Percentiles rank a stretch among this genome's conserved stretches.
Evolutionary conservation across 2,797 vertebrate genomes (phyloP).

Genomic region (Monodelphis domestica): DNA sequence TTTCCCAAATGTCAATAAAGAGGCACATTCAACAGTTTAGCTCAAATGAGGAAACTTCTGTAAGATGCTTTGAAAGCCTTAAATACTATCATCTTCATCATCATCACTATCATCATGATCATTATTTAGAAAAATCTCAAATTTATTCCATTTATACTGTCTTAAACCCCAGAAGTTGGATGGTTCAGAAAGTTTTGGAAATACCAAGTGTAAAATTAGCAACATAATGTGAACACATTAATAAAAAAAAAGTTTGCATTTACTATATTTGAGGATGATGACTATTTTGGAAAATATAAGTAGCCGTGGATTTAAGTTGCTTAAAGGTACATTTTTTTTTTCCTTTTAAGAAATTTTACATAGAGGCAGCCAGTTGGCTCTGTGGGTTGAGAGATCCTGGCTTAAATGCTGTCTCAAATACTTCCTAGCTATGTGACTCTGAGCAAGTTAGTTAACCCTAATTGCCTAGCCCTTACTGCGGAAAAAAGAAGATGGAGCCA

Average conservation of each 20-base stretch:
- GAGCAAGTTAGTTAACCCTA: too few species aligned
- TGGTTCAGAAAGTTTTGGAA: constrained; percentile 29
- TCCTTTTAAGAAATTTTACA: background rate
- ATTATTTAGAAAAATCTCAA: too few species aligned
- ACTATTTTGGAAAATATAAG: background rate
- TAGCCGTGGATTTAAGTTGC: background rate
- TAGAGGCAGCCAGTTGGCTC: too few species aligned
- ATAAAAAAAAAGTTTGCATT: background rate
- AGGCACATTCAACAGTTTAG: constrained; percentile 5
- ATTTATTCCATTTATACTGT: too few species aligned
- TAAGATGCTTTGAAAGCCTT: background rate
- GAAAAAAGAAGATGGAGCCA: background rate
- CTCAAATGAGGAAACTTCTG: background rate
- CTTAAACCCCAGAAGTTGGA: constrained; percentile 1
- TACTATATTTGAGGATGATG: background rate
- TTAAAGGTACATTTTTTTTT: background rate
- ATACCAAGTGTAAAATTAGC: background rate
- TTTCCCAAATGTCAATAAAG: constrained; percentile 30
- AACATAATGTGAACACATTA: background rate
- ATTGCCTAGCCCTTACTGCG: too few species aligned
- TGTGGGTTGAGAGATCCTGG: too few species aligned
- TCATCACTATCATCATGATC: background rate
- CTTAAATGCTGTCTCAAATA: too few species aligned
- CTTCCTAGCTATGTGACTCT: too few species aligned
- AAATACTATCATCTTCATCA: background rate